Base-by-base conservation (phyloP, 2,797 vertebrate genomes). In the Carapus acus region DNA sequence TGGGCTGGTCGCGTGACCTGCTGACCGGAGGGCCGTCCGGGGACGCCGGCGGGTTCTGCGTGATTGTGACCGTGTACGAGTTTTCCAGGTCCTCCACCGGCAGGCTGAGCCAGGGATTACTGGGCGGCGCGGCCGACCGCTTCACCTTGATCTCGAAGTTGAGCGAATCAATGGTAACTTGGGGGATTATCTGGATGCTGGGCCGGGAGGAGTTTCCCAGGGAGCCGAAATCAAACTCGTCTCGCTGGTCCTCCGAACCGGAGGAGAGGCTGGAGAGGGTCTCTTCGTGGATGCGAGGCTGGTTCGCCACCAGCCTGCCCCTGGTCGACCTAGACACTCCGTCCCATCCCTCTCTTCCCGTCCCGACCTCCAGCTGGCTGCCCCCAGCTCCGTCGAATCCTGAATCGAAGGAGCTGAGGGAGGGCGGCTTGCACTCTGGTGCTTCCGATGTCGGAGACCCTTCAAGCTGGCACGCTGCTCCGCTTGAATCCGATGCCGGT, bases 31-130 rank as follows among this genome's bases (percentile, higher is more conserved):
- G 43, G 6, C 16, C 7, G 0, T 69, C 58, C 1, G 52, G 51
- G 6, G 2, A 0, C 13, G 19, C 43, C 0, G 63, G 58, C 3
- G 69, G 43, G 42, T 65, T 83, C 19, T 76, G 83, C 0, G 81
- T 81, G 5, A 87, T 77, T 8, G 79, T 88, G 37, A 88, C 85
- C 0, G 79, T 84, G 61, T 89, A 88, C 0, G 76, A 84, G 17
- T 81, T 86, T 43, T 85, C 86, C 58, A 89, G 65, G 43, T 88
- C 70, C 0, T 88, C 84, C 13, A 87, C 68, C 0, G 86, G 87
- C 16, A 90, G 56, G 62, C 87, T 85, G 1, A 90, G 83, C 88
- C 88, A 90, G 0, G 87, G 87, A 57, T 91, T 91, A 22, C 19
- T 70, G 7, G 84, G 74, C 2, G 61, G 42, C 0, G 73, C 73